These are phyloP conservation scores for Linyphia triangularis DNA, from an alignment of 2,888 invertebrate species.

Conservation along the genomic window DNA sequence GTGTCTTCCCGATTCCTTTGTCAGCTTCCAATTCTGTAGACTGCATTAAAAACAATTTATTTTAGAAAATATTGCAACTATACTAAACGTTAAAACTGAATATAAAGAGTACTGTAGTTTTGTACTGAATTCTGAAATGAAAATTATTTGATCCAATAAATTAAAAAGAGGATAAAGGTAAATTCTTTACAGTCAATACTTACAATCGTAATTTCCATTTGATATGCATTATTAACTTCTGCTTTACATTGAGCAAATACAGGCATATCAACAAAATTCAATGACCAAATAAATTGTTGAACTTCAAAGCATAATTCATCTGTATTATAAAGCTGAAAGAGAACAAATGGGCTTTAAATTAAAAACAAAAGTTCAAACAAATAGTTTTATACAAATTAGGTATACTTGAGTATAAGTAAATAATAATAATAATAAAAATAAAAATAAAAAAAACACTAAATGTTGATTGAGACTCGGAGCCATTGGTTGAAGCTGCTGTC, in stretches of 20 bases:
- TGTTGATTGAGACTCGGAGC: no score
- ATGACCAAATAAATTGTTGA: constrained; percentile 79
- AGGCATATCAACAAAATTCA: constrained; percentile 81
- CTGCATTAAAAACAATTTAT: constrained; percentile 79
- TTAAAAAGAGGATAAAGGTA: background rate
- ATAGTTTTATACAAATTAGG: background rate
- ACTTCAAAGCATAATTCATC: constrained; percentile 34
- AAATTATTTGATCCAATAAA: background rate
- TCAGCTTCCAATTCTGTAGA: constrained; percentile 64
- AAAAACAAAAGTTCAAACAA: background rate
- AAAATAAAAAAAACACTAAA: no score
- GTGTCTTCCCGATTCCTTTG: constrained; percentile 18
- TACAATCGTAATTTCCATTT: constrained; percentile 91
- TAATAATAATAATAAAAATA: no score
- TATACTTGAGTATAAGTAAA: no score
- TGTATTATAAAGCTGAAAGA: constrained; percentile 21
- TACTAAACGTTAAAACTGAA: no score
- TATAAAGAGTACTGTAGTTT: no score
- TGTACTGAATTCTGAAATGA: no score
- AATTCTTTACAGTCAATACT: constrained; percentile 79
- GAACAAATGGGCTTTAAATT: background rate
- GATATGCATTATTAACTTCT: constrained; percentile 88
- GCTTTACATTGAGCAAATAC: constrained; percentile 91
- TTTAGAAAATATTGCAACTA: constrained; percentile 50
- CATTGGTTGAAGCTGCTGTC: no score